Base-by-base conservation (phyloP, 2,797 vertebrate genomes). In the Arremon brunneinucha region DNA sequence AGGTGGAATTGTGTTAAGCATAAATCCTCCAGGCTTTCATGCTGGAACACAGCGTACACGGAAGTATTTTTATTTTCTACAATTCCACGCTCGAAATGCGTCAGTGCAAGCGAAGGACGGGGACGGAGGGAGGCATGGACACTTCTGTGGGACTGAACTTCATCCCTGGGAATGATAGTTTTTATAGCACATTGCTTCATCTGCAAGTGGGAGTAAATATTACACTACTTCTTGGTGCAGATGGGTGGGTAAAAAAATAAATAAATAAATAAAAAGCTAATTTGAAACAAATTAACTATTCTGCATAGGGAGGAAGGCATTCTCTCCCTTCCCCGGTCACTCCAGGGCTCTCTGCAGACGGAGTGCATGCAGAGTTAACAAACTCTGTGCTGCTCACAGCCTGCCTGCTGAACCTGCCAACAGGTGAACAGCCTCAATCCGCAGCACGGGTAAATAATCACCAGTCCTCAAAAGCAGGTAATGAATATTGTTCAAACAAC, bases 401-500 rank as follows among this genome's bases (percentile, higher is more conserved):
- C 14, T 15, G 71, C 57, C 64, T 3, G 9, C n/a, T n/a, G 80
- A 94, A 87, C 71, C 80, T 62, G 91, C 93, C 92, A 50, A 83
- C 57, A 87, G 93, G 87, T 30, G 79, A 87, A 43, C 50, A 75
- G 95, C 72, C 86, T 39, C 50, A 24, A n/a, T 46, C 80, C 11
- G 1, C 77, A 47, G 34, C 77, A 7, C 4, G 8, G 9, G 72
- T 14, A 86, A 85, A 91, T 41, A 59, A 79, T 35, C 90, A 27
- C 59, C 30, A 84, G 79, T 74, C 93, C 83, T 85, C 85, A 39
- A 91, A 72, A 87, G 55, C 87, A 63, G 80, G 90, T 60, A 86
- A 87, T 32, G 65, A 93, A 75, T 75, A 93, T 63, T 92, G 96
- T 84, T 69, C 86, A 91, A 95, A 96, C 89, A 96, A 72, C 84